Evolutionary conservation across 2,888 invertebrate genomes (phyloP).

Genomic region (Tenthredo notha): DNA sequence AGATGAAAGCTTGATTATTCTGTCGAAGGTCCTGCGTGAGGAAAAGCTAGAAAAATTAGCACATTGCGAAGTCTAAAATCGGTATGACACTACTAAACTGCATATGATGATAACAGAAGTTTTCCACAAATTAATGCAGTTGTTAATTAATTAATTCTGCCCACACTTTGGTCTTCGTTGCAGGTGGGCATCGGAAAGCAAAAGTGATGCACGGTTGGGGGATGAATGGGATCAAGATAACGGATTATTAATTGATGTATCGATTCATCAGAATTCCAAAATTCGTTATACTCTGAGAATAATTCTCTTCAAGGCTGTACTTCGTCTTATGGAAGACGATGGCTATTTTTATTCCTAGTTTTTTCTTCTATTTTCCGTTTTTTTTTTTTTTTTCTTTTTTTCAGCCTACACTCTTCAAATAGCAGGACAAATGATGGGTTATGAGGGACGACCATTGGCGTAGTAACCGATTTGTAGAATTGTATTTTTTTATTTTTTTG

Average conservation of each 20-base stretch:
- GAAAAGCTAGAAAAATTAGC: neutral
- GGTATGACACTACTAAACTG: neutral
- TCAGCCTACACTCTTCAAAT: conserved; percentile 36
- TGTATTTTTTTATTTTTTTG: neutral
- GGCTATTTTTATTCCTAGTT: neutral
- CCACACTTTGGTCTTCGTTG: neutral
- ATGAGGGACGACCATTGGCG: conserved; percentile 5
- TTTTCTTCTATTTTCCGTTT: neutral
- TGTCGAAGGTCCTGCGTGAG: neutral
- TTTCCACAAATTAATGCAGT: neutral
- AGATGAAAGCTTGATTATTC: neutral
- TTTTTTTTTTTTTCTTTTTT: neutral
- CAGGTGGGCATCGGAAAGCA: neutral
- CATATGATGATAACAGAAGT: neutral
- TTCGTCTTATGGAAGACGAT: neutral
- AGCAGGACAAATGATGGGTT: conserved; percentile 31
- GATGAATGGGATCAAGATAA: neutral
- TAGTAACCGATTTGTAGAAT: neutral
- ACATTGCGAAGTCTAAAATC: neutral
- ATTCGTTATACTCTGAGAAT: neutral
- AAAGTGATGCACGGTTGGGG: neutral
- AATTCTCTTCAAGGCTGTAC: neutral
- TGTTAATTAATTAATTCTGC: neutral
- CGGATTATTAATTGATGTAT: neutral
- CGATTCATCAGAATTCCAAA: neutral